A percentile compares a stretch with the other conserved stretches of the same genome.
Evolutionary conservation across 2,888 invertebrate species (phyloP).

Genomic region (Andrena minutula): DNA sequence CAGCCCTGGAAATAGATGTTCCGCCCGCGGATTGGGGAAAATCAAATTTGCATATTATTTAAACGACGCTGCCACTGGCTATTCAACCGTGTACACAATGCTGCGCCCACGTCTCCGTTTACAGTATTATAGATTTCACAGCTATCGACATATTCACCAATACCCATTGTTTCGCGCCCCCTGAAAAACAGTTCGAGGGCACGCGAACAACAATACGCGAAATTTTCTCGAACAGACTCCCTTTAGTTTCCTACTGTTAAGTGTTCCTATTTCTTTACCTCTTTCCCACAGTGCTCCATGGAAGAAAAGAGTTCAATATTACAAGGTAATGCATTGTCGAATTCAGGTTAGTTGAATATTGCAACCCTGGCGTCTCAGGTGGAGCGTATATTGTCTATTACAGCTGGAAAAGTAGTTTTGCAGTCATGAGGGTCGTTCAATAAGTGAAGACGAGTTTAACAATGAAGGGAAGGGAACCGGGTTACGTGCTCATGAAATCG

Average conservation of each 20-base stretch:
- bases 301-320: background rate
- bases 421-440: background rate
- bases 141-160: background rate
- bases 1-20: conserved; percentile 38
- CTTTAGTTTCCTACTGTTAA: no score
- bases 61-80: conserved; percentile 27
- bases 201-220: background rate
- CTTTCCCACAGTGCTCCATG: background rate
- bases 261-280: no score
- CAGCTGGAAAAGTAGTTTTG: background rate
- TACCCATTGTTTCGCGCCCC: conserved; percentile 1
- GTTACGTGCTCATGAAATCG: background rate
- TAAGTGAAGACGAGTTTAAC: background rate
- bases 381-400: background rate
- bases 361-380: background rate
- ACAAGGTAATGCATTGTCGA: background rate
- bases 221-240: background rate
- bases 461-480: background rate
- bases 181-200: background rate
- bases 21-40: conserved; percentile 28
- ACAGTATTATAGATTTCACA: conserved; percentile 24
- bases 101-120: background rate
- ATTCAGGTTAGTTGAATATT: background rate
- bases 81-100: conserved; percentile 26
- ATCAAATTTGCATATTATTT: conserved; percentile 59